These are phyloP conservation scores for Leptestheria dahalacensis DNA, from an alignment of 1,140 invertebrate species.

Conservation along the genomic window DNA sequence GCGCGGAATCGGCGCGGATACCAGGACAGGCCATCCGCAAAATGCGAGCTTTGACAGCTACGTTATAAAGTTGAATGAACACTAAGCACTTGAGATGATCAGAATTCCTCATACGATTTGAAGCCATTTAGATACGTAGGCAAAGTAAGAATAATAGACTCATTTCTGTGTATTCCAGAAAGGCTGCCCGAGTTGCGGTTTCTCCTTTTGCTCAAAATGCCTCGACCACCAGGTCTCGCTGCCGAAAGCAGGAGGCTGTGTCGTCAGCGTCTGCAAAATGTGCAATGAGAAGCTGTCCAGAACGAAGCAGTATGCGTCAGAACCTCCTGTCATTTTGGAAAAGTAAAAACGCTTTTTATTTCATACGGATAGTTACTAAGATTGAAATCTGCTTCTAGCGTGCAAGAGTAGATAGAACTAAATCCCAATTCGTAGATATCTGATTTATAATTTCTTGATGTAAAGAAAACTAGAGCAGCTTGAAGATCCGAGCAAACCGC, in stretches of 20 bases:
- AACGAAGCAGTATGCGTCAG: background rate
- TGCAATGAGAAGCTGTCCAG: background rate
- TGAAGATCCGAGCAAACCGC: slow-evolving; percentile 29
- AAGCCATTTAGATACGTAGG: background rate
- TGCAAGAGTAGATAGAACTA: background rate
- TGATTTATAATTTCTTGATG: background rate
- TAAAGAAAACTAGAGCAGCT: slow-evolving; percentile 28
- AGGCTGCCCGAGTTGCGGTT: slow-evolving; percentile 14
- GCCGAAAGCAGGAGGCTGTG: background rate
- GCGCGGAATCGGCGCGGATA: background rate
- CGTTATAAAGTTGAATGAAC: background rate
- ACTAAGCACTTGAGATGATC: background rate
- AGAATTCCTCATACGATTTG: background rate
- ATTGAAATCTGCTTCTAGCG: background rate
- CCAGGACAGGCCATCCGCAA: background rate
- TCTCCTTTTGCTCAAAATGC: slow-evolving; percentile 12
- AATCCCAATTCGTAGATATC: background rate
- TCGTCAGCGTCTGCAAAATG: background rate
- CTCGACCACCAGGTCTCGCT: background rate
- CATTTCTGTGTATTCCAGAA: background rate
- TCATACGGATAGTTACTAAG: background rate
- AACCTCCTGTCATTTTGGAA: slow-evolving; percentile 1
- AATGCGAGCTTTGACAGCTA: background rate
- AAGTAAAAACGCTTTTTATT: background rate
- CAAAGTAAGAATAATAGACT: background rate